phyloP scores from a whole-genome alignment of 2,797 vertebrate species.

The Muscicapa comitata region DNA sequence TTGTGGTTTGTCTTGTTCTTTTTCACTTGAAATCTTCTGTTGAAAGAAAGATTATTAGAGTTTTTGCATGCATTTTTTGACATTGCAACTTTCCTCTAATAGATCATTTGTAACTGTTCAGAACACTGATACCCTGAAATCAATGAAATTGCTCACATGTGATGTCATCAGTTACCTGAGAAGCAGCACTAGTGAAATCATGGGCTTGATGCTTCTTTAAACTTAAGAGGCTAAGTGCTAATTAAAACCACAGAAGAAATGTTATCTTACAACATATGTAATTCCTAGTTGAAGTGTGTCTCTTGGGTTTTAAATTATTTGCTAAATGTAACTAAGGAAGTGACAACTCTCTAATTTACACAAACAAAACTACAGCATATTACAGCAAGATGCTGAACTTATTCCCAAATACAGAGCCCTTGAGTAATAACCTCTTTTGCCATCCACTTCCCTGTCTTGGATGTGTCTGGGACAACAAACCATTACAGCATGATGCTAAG shows the following conservation, averaged over 20 bases:
- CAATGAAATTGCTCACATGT: neutral
- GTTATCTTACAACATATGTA: neutral
- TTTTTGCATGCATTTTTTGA: neutral
- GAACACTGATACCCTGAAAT: neutral
- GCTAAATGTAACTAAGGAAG: neutral
- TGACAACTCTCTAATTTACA: neutral
- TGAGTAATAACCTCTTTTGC: neutral
- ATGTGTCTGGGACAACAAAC: neutral
- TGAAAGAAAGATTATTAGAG: neutral
- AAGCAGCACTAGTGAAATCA: neutral
- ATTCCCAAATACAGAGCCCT: neutral
- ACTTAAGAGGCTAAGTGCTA: neutral
- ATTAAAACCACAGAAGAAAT: neutral
- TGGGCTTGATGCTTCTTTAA: neutral
- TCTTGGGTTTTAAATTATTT: neutral
- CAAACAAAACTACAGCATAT: neutral
- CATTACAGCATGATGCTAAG: neutral
- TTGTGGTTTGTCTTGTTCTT: slow-evolving; percentile 1
- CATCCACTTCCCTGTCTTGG: neutral
- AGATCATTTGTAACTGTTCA: neutral
- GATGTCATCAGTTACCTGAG: neutral
- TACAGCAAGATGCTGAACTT: neutral
- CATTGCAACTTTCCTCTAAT: neutral
- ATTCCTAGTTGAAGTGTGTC: neutral
- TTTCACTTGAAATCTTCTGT: slow-evolving; percentile 42